Percentiles rank a stretch among this genome's conserved stretches.
Evolutionary conservation across 2,797 vertebrate species (phyloP).

Genomic region (Delichon dasypus): DNA sequence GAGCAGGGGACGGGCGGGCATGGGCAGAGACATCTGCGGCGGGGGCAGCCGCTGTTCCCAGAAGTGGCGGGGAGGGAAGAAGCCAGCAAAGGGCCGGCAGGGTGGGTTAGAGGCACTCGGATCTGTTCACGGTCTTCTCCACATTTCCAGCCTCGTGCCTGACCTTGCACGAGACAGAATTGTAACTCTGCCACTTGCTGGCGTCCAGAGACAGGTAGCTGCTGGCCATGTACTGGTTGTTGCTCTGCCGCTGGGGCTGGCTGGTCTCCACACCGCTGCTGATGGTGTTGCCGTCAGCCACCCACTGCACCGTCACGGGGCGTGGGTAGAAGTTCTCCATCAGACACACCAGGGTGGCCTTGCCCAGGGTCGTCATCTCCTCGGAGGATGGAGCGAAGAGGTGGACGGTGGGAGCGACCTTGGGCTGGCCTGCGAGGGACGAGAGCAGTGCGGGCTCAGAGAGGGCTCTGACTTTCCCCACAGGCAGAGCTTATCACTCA

Average conservation of each 20-base stretch:
- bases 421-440: neutral
- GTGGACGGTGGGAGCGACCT: neutral
- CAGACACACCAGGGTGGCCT: constrained; percentile 66
- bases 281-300: fast-evolving
- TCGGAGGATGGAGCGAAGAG: neutral
- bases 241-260: neutral
- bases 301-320: neutral
- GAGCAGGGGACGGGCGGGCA: neutral
- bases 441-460: fast-evolving
- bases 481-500: neutral
- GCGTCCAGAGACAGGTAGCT: constrained; percentile 36
- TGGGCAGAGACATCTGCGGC: neutral
- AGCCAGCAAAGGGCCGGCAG: fast-evolving
- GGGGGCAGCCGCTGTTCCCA: neutral
- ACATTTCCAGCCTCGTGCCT: neutral
- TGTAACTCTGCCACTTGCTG: neutral
- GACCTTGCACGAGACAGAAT: constrained; percentile 39
- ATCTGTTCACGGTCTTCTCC: neutral
- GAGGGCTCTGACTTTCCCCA: neutral
- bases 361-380: fast-evolving
- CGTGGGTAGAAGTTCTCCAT: neutral
- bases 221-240: constrained; percentile 59
- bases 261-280: neutral
- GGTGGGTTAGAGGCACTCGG: neutral
- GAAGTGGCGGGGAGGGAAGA: neutral